phyloP scores from a whole-genome alignment of 2,797 vertebrate species.

The Rhinatrema bivittatum region DNA sequence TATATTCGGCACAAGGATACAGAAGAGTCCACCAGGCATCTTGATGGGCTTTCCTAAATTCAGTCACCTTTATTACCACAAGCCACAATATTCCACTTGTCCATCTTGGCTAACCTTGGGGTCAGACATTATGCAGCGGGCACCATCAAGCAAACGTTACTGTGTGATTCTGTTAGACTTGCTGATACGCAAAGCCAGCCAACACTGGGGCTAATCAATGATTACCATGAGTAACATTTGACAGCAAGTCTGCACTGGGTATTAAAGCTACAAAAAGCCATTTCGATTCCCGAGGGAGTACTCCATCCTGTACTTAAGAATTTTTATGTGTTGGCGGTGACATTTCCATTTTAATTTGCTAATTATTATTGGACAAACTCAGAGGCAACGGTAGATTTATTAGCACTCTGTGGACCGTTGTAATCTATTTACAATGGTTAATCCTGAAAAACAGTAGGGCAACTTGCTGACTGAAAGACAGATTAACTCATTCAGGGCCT shows the following conservation, averaged over 20 bases:
- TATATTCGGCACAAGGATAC: too few relatives aligned
- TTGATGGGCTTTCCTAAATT: too few relatives aligned
- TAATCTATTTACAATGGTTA: slow-evolving; percentile 18
- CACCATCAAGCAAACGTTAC: slow-evolving; percentile 17
- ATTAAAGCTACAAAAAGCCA: slow-evolving; percentile 4
- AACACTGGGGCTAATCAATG: background rate
- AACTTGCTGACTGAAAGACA: rapidly evolving
- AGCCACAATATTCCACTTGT: too few relatives aligned
- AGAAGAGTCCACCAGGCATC: too few relatives aligned
- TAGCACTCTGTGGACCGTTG: slow-evolving; percentile 33
- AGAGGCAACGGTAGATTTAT: slow-evolving; percentile 31
- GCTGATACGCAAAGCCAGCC: background rate
- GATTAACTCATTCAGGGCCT: background rate
- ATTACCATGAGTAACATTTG: background rate
- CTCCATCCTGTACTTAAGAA: slow-evolving; percentile 11
- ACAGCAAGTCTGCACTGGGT: background rate
- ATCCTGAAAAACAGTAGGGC: slow-evolving; percentile 8
- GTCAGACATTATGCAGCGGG: too few relatives aligned
- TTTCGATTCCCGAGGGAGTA: slow-evolving; percentile 11
- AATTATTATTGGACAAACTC: slow-evolving; percentile 40
- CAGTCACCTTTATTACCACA: too few relatives aligned
- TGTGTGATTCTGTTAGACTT: background rate
- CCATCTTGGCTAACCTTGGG: too few relatives aligned
- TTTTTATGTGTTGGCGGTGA: slow-evolving; percentile 35
- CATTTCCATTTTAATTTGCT: slow-evolving; percentile 47